Conservation (phyloP, 2,888 invertebrate species). For the Gastrophysa polygoni region DNA sequence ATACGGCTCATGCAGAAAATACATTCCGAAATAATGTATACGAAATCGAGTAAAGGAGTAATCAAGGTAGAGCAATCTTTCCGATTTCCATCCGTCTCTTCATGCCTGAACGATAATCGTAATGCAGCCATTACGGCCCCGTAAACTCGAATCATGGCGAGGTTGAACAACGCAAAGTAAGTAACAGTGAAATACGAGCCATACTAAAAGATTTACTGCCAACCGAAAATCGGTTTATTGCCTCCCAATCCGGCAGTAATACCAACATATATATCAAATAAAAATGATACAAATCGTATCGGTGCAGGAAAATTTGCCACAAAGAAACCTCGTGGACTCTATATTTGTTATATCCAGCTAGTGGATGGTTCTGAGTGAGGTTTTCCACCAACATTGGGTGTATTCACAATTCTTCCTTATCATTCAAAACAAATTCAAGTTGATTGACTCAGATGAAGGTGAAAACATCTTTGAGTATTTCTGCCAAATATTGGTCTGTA, state of each 20-base stretch:
- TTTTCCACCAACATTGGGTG: no score
- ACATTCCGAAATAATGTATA: no score
- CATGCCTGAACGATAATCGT: conserved; percentile 1
- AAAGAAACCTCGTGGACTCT: conserved; percentile 21
- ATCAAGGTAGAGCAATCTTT: background rate
- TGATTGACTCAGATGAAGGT: no score
- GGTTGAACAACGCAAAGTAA: conserved; percentile 7
- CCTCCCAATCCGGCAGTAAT: conserved; percentile 13
- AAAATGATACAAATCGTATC: conserved; percentile 25
- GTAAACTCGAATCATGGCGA: background rate
- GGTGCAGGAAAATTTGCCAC: conserved; percentile 18
- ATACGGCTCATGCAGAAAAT: no score
- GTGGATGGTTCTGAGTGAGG: no score
- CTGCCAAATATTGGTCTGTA: no score
- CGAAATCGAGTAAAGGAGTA: no score
- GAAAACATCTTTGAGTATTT: no score
- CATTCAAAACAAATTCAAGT: no score
- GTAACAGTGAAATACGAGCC: conserved; percentile 8
- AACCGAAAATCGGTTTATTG: conserved; percentile 17
- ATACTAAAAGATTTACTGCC: conserved; percentile 19
- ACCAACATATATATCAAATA: conserved; percentile 22
- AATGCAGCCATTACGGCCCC: background rate
- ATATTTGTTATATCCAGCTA: no score
- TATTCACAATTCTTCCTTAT: no score
- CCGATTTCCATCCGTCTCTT: background rate